A percentile compares a stretch with the other conserved stretches of the same genome.
Evolutionary conservation across 2,888 invertebrate genomes (phyloP).

Genomic region (Melipona bicolor): DNA sequence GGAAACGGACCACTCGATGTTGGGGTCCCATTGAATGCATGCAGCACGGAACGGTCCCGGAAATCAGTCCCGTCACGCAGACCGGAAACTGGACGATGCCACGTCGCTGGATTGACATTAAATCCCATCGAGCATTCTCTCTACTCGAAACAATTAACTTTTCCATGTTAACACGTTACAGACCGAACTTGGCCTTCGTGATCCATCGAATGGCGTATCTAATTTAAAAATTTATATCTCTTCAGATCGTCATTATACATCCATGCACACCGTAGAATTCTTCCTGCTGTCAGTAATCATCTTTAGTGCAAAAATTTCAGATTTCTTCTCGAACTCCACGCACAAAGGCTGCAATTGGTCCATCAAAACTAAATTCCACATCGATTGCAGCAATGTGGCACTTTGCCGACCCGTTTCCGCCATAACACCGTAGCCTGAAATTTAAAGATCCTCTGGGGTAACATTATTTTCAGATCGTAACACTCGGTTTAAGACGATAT

Average conservation of each 20-base stretch:
- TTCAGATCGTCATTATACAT: not conserved
- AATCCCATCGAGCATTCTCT: constrained; percentile 47
- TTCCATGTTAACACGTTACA: not conserved
- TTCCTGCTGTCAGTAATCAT: not conserved
- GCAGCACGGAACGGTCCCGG: constrained; percentile 71
- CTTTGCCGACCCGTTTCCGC: constrained; percentile 45
- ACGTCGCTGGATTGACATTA: constrained; percentile 49
- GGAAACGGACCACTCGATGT: constrained; percentile 61
- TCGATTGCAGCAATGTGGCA: not conserved
- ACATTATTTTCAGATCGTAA: constrained; percentile 71
- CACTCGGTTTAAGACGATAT: constrained; percentile 67
- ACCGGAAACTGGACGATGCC: constrained; percentile 67
- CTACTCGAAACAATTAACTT: constrained; percentile 1
- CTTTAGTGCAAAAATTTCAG: not conserved
- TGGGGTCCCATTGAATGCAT: constrained; percentile 66
- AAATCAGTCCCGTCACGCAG: constrained; percentile 71
- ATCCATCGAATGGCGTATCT: not conserved
- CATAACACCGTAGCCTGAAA: constrained; percentile 54
- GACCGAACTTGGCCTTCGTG: not conserved
- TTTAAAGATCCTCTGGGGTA: constrained; percentile 67
- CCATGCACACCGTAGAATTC: not conserved
- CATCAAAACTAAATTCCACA: constrained; percentile 1
- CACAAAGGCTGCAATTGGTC: not conserved
- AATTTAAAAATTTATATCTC: not conserved
- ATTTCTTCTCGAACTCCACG: not conserved